phyloP scores from a whole-genome alignment of 2,888 invertebrate genomes.

The Apocheima hispidaria region DNA sequence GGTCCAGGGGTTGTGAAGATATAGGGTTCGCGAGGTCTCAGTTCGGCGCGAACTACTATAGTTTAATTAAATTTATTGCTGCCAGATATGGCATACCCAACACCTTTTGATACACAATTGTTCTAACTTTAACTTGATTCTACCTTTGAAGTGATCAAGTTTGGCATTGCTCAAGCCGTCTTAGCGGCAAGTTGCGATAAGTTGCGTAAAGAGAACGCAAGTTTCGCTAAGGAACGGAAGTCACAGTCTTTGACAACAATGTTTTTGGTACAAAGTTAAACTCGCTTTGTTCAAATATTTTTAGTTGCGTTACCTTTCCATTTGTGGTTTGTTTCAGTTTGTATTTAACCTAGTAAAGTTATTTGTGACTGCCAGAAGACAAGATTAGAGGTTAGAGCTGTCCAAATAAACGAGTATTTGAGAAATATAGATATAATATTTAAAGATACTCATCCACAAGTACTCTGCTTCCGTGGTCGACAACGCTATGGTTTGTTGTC shows the following conservation, averaged over 20 bases:
- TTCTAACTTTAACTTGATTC: slow-evolving; percentile 19
- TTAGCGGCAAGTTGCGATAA: slow-evolving; percentile 10
- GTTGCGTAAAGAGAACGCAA: neutral
- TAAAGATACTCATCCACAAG: no score
- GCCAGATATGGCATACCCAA: neutral
- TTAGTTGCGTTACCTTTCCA: neutral
- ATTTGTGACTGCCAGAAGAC: no score
- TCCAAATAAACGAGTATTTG: no score
- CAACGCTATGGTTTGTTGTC: no score
- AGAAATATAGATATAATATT: no score
- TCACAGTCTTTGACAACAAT: slow-evolving; percentile 7
- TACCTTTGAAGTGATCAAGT: slow-evolving; percentile 9
- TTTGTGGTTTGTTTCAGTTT: no score
- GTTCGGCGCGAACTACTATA: no score
- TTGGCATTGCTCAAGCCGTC: slow-evolving; percentile 12
- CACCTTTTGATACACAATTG: slow-evolving; percentile 17
- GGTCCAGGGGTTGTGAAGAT: no score
- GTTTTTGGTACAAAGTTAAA: slow-evolving; percentile 10
- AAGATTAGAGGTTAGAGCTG: no score
- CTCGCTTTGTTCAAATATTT: slow-evolving; percentile 8
- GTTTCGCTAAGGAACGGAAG: slow-evolving; percentile 1
- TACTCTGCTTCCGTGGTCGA: no score
- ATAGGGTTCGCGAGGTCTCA: no score
- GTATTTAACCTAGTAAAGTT: no score
- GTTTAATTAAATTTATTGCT: neutral